Evolutionary conservation across 2,113 vertebrate species (phyloP), one percentile per base, ranked within the genome.

Genomic region (Oxyura jamaicensis): DNA sequence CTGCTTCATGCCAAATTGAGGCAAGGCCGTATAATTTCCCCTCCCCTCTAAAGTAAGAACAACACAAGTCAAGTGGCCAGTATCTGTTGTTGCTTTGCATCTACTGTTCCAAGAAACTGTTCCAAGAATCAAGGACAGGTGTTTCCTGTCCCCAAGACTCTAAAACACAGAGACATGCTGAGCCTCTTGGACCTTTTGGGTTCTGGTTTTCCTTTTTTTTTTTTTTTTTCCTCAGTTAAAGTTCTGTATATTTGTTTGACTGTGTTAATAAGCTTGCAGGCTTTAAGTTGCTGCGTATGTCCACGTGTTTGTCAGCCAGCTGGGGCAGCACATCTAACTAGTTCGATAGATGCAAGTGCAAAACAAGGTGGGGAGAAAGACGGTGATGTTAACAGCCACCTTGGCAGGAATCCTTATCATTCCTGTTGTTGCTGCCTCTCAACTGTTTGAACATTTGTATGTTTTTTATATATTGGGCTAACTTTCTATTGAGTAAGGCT

Each of bases 51-150:
- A 96, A 97, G 97, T 98, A 97, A 98, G 97, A 98, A 96, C 97
- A 97, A 94, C 80, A 69, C 42, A 79, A 96, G 95, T 98, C 97
- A 95, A 90, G 97, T 97, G 98, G 98, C 97, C 98, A 98, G 97
- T 97, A 96, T 97, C 97, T 98, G 93, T 97, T 93, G 79, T 97
- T 97, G 98, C 98, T 98, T 98, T 98, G 96, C 97, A 97, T 96
- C 97, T 97, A 77, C 97, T 96, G 86, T 97, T 96, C 91, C 96
- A 94, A 97, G 97, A 90, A 98, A 97, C 97, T 97, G 92, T 95
- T 96, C 68, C 90, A 65, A 96, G 96, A 96, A 96, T 96, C 33
- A 56, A 63, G 81, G 95, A 96, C 97, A 96, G 91, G 96, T 93
- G 46, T 88, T 79, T 81, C 62, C 88, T 93, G 73, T 95, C 95